Base-by-base conservation (phyloP, 2,113 vertebrate species). In the Poeciliopsis occidentalis region DNA sequence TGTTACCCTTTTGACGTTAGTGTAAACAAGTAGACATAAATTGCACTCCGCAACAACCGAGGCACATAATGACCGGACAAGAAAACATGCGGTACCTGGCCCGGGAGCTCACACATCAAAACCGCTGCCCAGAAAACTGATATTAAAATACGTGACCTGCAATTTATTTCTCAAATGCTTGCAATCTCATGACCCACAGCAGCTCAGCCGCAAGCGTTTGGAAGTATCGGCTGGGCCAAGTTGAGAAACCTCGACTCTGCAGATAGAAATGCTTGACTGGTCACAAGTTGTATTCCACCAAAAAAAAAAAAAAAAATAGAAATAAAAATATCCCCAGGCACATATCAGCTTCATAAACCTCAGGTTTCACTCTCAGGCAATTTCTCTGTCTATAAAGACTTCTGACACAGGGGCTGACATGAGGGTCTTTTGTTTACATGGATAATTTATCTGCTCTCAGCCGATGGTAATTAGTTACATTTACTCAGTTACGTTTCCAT, bases 301-400 rank as follows among this genome's bases (percentile, higher is more conserved):
- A 5, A 39, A 31, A 12, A 39, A 29, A 29, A 29, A 29, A 1
- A 29, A 17, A 34, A 37, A 37, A 10, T 34, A 2, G 1, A 37
- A 37, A 37, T 12, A 10, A 34, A 37, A 31, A 15, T 65, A 39
- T 12, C 32, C 24, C n/a, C 22, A 12, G 34, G 27, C 64, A 26
- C 34, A 39, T 37, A 65, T 65, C 32, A n/a, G 64, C 34, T 26
- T n/a, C 64, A 65, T 39, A 65, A 65, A 65, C 24, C 64, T 26
- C 6, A 11, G 34, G 24, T 37, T 39, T 65, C 34, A 39, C 64
- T 65, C 34, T 39, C 34, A 3, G 24, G 30, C 22, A 34, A 26
- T 12, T 65, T 32, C 32, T 39, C 34, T 26, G 4, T 34, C 11
- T n/a, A 24, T 39, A n/a, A 65, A 65, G 32, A 34, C 39, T 34